Base-by-base conservation (phyloP, 2,797 vertebrate genomes). In the Neosilurus hyrtlii region DNA sequence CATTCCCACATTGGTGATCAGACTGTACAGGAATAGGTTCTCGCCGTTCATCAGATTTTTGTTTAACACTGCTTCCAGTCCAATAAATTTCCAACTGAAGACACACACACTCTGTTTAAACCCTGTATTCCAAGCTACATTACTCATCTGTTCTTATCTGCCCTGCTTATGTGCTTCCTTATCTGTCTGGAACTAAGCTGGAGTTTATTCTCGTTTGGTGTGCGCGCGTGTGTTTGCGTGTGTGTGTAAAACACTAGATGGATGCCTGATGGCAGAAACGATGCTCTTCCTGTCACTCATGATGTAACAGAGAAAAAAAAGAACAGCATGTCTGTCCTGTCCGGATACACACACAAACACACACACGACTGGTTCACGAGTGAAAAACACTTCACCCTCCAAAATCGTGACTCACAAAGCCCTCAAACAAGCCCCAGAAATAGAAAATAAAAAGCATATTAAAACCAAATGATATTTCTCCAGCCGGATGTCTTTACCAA, bases 241-340 rank as follows among this genome's bases (percentile, higher is more conserved):
- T 7, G 30, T 8, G 20, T 14, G 16, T 30, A 18, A 18, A 10
- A 20, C 9, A 11, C 15, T 52, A 72, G 71, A 56, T 73, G 71
- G 24, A 73, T 56, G 24, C 52, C 70, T 72, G 71, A 56, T 73
- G 54, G 71, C 71, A 56, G 71, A 73, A 73, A 73, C 18, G 15
- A 73, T 73, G 71, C 52, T 30, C 52, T 75, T 75, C 26, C 52
- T 20, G 16, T 74, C 52, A 20, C 52, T 75, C 18, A 56, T 75
- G 30, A 61, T 11, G 18, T 30, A 75, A 75, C 26, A 37, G 26
- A 75, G 73, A 26, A 37, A 75, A 37, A 75, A 75, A 75, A 59
- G 18, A 59, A 75, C 52, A 54, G 71, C 0, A 3, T 72, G 70
- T 26, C 15, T 72, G 49, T 56, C 51, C n/a, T 54, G 71, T 54